Conservation (phyloP, 2,797 vertebrate genomes). For the Gymnocypris eckloni region DNA sequence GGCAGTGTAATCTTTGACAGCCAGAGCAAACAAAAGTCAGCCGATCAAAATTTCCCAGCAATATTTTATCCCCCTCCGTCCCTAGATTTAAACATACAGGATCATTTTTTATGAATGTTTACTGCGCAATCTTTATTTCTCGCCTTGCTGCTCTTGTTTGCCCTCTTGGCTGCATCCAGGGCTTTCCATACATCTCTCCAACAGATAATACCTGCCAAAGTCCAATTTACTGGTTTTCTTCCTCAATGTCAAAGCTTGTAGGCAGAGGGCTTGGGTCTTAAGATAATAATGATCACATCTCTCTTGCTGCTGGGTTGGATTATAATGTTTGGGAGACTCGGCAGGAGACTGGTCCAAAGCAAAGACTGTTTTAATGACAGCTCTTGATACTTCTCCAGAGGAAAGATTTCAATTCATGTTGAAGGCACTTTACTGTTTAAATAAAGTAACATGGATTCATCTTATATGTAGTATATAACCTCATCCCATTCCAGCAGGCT, state of each 20-base stretch:
- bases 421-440: slow-evolving; percentile 44
- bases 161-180: slow-evolving; percentile 71
- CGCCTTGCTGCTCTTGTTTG: slow-evolving; percentile 72
- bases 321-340: slow-evolving; percentile 22
- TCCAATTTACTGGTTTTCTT: slow-evolving; percentile 67
- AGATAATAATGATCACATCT: slow-evolving; percentile 63
- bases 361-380: slow-evolving; percentile 24
- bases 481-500: not conserved
- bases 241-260: slow-evolving; percentile 64
- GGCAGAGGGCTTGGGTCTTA: slow-evolving; percentile 63
- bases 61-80: slow-evolving; percentile 40
- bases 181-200: slow-evolving; percentile 72
- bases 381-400: slow-evolving; percentile 18
- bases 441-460: slow-evolving; percentile 50
- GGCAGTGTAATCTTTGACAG: slow-evolving; percentile 32
- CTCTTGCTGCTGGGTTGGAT: slow-evolving; percentile 43
- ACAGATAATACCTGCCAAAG: slow-evolving; percentile 76
- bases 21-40: slow-evolving; percentile 33
- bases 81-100: slow-evolving; percentile 55
- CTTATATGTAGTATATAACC: slow-evolving; percentile 41
- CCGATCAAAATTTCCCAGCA: slow-evolving; percentile 47
- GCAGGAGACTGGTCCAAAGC: not conserved
- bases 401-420: slow-evolving; percentile 18
- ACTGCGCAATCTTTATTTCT: slow-evolving; percentile 63
- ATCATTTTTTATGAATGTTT: slow-evolving; percentile 59